Percentiles rank a stretch among this genome's conserved stretches.
Conservation (phyloP, 2,888 invertebrate species). For the Nomada fucata region DNA sequence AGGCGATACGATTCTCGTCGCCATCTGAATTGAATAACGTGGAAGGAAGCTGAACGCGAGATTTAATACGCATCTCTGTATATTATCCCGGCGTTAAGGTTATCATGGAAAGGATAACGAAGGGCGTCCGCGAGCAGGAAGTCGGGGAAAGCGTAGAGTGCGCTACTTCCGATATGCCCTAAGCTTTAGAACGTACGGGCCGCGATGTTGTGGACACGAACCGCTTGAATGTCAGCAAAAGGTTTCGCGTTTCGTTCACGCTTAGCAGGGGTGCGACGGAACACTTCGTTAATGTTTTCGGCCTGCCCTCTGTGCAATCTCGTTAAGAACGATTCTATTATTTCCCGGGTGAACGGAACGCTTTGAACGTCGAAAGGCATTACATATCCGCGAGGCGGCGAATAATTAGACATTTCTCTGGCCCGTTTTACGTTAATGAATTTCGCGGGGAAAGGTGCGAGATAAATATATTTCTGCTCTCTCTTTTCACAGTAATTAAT, state of each 20-base stretch:
- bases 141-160: slow-evolving; percentile 26
- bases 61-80: not conserved
- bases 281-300: slow-evolving; percentile 51
- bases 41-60: not conserved
- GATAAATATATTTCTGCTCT: too few species aligned
- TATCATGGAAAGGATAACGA: not conserved
- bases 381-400: not conserved
- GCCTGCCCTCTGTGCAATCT: not conserved
- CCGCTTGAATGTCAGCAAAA: slow-evolving; percentile 58
- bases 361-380: not conserved
- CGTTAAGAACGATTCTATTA: not conserved
- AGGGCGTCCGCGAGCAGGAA: not conserved
- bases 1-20: too few species aligned
- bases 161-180: slow-evolving; percentile 32
- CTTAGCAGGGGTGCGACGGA: slow-evolving; percentile 43
- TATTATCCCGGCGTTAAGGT: slow-evolving; percentile 15
- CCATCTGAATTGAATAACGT: not conserved
- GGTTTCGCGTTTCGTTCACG: slow-evolving; percentile 59
- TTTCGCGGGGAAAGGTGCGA: too few species aligned
- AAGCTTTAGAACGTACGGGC: slow-evolving; percentile 44
- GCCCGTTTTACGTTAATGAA: too few species aligned
- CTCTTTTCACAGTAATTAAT: too few species aligned
- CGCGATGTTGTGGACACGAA: slow-evolving; percentile 49
- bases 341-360: not conserved
- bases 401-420: too few species aligned